Percentiles rank a stretch among this genome's conserved stretches.
Evolutionary conservation across 2,888 invertebrate genomes (phyloP).

Genomic region (Neoascia interrupta): DNA sequence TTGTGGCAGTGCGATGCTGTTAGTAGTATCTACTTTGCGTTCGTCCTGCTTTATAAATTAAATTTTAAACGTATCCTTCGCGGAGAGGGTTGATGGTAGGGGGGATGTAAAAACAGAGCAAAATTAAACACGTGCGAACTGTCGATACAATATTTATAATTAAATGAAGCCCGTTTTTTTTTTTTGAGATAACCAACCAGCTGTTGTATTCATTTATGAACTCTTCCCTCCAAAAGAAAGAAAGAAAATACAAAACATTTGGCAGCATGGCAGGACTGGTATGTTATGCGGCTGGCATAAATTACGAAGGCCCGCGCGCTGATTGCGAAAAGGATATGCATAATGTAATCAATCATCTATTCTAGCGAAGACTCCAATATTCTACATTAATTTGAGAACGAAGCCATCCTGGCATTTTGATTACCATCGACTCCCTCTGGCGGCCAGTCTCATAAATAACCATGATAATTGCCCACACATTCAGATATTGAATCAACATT

Average conservation of each 20-base stretch:
- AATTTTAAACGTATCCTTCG: slow-evolving; percentile 20
- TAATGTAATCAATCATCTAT: slow-evolving; percentile 28
- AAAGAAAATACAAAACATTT: no score
- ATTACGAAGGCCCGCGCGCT: slow-evolving; percentile 18
- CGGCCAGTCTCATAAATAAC: slow-evolving; percentile 26
- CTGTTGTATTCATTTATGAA: background rate
- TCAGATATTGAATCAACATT: slow-evolving; percentile 31
- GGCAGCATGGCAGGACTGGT: background rate
- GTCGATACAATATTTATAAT: no score
- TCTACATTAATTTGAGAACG: background rate
- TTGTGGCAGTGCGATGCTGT: slow-evolving; percentile 20
- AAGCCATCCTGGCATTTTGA: background rate
- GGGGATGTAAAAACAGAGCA: background rate
- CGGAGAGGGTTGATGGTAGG: background rate
- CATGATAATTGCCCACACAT: slow-evolving; percentile 28
- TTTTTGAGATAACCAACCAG: background rate
- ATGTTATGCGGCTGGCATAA: slow-evolving; percentile 23
- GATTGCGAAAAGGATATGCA: background rate
- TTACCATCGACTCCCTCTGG: background rate
- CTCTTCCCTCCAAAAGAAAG: no score
- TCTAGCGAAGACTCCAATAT: no score
- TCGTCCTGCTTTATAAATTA: slow-evolving; percentile 24
- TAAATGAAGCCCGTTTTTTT: no score
- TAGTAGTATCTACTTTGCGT: background rate
- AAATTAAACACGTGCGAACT: no score